Conservation (phyloP, 1,140 invertebrate species). For the Trachelipus rathkii region DNA sequence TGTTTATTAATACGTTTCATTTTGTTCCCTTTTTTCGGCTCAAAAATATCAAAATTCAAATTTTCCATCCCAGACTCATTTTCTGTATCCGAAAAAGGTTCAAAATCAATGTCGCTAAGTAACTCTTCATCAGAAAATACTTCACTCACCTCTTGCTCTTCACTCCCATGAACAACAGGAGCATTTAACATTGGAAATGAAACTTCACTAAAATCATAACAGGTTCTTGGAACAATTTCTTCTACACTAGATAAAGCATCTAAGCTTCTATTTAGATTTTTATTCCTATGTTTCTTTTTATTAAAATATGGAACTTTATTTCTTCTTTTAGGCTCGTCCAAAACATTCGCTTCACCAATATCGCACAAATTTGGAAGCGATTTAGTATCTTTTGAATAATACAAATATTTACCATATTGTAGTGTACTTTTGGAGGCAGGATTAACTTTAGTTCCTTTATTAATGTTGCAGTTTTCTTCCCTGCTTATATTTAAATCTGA, state of each 20-base stretch:
- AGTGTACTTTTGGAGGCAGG: no score
- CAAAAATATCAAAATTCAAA: conserved; percentile 40
- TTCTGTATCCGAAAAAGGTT: conserved; percentile 40
- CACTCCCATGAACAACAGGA: conserved; percentile 21
- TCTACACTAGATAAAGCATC: conserved; percentile 20
- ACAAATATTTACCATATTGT: not conserved
- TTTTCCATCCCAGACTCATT: conserved; percentile 41
- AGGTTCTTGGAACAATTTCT: conserved; percentile 36
- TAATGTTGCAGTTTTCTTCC: no score
- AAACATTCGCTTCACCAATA: conserved; percentile 26
- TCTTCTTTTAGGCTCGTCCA: conserved; percentile 3
- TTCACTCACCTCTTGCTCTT: conserved; percentile 39
- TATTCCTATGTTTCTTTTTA: not conserved
- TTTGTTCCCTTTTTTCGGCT: conserved; percentile 22
- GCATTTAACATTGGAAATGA: conserved; percentile 25
- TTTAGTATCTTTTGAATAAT: conserved; percentile 27
- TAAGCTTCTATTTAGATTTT: not conserved
- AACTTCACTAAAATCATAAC: conserved; percentile 37
- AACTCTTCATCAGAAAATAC: conserved; percentile 40
- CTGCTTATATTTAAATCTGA: no score
- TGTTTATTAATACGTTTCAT: not conserved
- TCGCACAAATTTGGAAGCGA: conserved; percentile 41
- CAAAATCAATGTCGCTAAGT: conserved; percentile 34
- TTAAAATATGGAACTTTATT: not conserved
- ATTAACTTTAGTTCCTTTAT: no score